Percentiles rank a stretch among this genome's conserved stretches.
These are phyloP conservation scores for Heliconius melpomene DNA, from an alignment of 1,140 invertebrate species.

Conservation along the genomic window DNA sequence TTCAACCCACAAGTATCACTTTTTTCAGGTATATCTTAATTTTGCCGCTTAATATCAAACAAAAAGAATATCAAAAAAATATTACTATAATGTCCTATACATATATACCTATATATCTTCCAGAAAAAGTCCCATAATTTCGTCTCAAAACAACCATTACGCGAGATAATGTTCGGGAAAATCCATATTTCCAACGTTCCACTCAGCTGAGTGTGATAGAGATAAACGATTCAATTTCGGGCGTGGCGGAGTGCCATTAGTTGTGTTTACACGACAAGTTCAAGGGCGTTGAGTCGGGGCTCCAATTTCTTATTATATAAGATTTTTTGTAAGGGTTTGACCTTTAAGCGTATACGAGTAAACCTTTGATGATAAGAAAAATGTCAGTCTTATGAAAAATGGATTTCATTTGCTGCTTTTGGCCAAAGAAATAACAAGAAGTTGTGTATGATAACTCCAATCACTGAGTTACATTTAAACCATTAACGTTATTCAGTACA, in stretches of 20 bases:
- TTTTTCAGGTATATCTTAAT: too few relatives aligned
- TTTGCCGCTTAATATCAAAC: too few relatives aligned
- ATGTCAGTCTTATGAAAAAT: neutral
- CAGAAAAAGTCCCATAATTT: neutral
- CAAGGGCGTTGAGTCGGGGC: conserved; percentile 2
- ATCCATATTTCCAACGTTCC: conserved; percentile 20
- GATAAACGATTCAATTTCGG: conserved; percentile 34
- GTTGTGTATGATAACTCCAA: too few relatives aligned
- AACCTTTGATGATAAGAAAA: neutral
- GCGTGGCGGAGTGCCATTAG: conserved; percentile 25
- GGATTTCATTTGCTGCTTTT: neutral
- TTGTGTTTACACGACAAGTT: conserved; percentile 30
- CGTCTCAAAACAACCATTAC: conserved; percentile 1
- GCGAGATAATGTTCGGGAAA: conserved; percentile 4
- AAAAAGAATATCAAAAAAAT: too few relatives aligned
- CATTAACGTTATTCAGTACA: too few relatives aligned
- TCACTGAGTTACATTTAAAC: too few relatives aligned
- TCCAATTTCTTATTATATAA: conserved; percentile 2
- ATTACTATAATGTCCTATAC: too few relatives aligned
- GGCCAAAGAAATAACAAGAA: neutral
- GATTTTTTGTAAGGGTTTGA: neutral
- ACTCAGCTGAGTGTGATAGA: conserved; percentile 31
- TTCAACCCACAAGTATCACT: too few relatives aligned
- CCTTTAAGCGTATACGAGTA: neutral
- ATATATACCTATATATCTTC: neutral